phyloP scores from a whole-genome alignment of 2,888 invertebrate species.

The Agrypnus murinus region DNA sequence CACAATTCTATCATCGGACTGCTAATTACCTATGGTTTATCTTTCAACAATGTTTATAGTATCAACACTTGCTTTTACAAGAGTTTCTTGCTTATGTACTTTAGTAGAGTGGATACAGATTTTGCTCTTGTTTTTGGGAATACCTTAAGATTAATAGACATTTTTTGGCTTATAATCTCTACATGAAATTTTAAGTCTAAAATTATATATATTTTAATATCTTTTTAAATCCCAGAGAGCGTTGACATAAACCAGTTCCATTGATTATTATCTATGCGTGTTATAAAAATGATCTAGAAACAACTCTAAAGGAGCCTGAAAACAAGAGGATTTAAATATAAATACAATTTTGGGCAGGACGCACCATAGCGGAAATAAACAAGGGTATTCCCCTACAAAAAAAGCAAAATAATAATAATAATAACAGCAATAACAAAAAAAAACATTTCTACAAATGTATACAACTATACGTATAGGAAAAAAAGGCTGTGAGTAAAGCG shows the following conservation, averaged over 20 bases:
- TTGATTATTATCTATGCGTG: slow-evolving; percentile 20
- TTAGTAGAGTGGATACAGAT: too few species aligned
- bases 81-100: too few species aligned
- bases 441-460: slow-evolving; percentile 61
- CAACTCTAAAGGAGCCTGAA: neutral
- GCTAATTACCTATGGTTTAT: slow-evolving; percentile 64
- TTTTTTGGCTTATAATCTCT: neutral
- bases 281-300: slow-evolving; percentile 20
- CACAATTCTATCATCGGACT: slow-evolving; percentile 58
- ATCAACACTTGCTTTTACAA: slow-evolving; percentile 44
- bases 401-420: neutral
- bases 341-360: slow-evolving; percentile 26
- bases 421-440: slow-evolving; percentile 48
- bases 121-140: neutral
- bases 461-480: slow-evolving; percentile 27
- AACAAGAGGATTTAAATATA: slow-evolving; percentile 31
- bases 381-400: slow-evolving; percentile 27
- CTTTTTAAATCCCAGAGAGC: slow-evolving; percentile 13
- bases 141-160: neutral
- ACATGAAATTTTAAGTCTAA: too few species aligned
- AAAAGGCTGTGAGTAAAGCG: slow-evolving; percentile 62
- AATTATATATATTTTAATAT: neutral
- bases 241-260: slow-evolving; percentile 30
- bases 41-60: slow-evolving; percentile 63
- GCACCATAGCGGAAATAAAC: slow-evolving; percentile 43